Conservation (phyloP, 2,797 vertebrate species). For the Esox lucius region DNA sequence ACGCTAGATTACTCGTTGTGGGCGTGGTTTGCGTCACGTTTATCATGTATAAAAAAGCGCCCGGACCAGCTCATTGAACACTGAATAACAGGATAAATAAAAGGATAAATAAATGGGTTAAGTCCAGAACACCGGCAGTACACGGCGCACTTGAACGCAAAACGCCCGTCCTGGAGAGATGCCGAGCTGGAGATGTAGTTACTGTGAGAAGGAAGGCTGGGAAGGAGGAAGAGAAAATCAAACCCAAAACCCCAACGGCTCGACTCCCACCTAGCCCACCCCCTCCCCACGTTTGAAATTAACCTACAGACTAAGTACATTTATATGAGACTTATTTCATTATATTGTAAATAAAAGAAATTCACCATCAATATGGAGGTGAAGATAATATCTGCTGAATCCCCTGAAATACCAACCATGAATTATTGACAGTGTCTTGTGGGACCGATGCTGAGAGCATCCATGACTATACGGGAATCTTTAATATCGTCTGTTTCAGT, state of each 20-base stretch:
- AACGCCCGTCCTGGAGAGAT: background rate
- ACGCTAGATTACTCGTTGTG: too few species aligned
- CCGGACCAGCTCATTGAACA: background rate
- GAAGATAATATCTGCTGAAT: conserved; percentile 83
- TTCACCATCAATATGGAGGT: conserved; percentile 82
- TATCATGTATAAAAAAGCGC: too few species aligned
- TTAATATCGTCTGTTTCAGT: conserved; percentile 74
- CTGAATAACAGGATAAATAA: background rate
- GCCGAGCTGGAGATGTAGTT: conserved; percentile 31
- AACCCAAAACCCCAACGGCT: conserved; percentile 65
- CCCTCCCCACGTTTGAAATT: conserved; percentile 72
- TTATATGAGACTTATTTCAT: conserved; percentile 80
- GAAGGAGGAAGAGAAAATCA: conserved; percentile 25
- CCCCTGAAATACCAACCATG: conserved; percentile 82
- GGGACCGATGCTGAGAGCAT: conserved; percentile 84
- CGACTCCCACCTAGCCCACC: conserved; percentile 29
- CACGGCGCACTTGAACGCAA: background rate
- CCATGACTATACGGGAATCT: conserved; percentile 73
- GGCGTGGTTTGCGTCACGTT: too few species aligned
- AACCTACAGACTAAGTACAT: conserved; percentile 73
- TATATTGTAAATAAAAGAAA: conserved; percentile 85
- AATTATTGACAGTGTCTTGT: conserved; percentile 90
- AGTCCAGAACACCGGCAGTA: background rate
- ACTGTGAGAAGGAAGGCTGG: conserved; percentile 17
- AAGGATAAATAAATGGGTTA: too few species aligned